Percentiles rank a stretch among this genome's conserved stretches.
Evolutionary conservation across 1,140 invertebrate genomes (phyloP).

Genomic region (Nilaparvata lugens): DNA sequence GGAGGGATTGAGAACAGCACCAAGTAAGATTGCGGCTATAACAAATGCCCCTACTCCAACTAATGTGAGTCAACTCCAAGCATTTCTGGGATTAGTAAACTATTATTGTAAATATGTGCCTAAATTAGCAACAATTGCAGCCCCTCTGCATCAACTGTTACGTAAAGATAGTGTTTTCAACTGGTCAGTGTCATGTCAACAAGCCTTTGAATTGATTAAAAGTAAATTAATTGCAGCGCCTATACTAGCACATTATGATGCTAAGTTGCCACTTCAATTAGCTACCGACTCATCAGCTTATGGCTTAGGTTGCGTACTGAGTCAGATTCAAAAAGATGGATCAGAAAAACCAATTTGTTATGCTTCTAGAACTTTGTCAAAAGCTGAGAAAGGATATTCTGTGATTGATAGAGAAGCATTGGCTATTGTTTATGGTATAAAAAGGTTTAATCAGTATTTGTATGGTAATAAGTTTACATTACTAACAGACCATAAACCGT

Average conservation of each 20-base stretch:
- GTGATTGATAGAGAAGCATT: too few species aligned
- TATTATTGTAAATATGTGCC: slow-evolving; percentile 31
- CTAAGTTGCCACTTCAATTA: too few species aligned
- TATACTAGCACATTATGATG: too few species aligned
- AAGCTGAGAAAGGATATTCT: too few species aligned
- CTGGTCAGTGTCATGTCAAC: slow-evolving; percentile 20
- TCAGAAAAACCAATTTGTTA: too few species aligned
- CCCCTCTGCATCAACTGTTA: slow-evolving; percentile 29
- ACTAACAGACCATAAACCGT: slow-evolving; percentile 39
- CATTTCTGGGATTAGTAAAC: slow-evolving; percentile 30
- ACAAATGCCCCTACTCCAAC: slow-evolving; percentile 23
- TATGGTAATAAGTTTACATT: slow-evolving; percentile 36
- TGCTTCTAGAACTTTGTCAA: too few species aligned
- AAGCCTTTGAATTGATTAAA: slow-evolving; percentile 8
- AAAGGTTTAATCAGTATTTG: slow-evolving; percentile 42
- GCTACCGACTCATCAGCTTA: too few species aligned
- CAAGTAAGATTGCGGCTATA: slow-evolving; percentile 27
- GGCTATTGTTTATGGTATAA: slow-evolving; percentile 38
- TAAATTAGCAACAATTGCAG: slow-evolving; percentile 24
- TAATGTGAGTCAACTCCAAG: slow-evolving; percentile 24
- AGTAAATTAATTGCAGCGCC: background rate
- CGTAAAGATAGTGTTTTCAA: slow-evolving; percentile 19
- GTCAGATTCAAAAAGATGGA: too few species aligned
- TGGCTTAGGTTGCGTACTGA: too few species aligned
- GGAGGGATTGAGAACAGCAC: slow-evolving; percentile 27